These are phyloP conservation scores for Limnephilus rhombicus DNA, from an alignment of 2,888 invertebrate species.

Conservation along the genomic window DNA sequence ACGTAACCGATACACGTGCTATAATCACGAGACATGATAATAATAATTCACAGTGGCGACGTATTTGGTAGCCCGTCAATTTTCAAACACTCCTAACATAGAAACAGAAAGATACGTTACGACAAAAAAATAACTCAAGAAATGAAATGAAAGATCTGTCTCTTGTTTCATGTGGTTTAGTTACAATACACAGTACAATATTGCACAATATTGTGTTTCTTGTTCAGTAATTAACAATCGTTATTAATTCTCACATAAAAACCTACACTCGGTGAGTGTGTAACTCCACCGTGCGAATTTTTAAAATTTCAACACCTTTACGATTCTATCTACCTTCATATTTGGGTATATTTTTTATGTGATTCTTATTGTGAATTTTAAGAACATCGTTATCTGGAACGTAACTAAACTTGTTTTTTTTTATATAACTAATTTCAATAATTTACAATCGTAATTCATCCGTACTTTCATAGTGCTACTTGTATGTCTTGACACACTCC, in stretches of 20 bases:
- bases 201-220: slow-evolving; percentile 5
- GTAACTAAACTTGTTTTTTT: background rate
- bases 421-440: background rate
- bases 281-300: slow-evolving; percentile 25
- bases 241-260: slow-evolving; percentile 31
- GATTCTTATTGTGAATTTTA: background rate
- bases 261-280: slow-evolving; percentile 5
- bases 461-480: too few species aligned
- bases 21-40: background rate
- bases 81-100: background rate
- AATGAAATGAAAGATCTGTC: background rate
- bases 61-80: background rate
- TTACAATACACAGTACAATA: background rate
- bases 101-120: background rate
- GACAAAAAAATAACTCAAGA: background rate
- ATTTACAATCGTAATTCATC: too few species aligned
- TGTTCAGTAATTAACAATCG: background rate
- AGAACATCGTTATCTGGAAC: background rate
- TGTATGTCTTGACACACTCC: background rate
- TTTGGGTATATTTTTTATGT: background rate
- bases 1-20: slow-evolving; percentile 48
- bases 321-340: background rate
- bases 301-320: slow-evolving; percentile 9
- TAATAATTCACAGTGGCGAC: background rate
- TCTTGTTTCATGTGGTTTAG: background rate